Evolutionary conservation across 2,113 vertebrate species (phyloP), one percentile per base, ranked within the genome.

Genomic region (Morone chrysops): DNA sequence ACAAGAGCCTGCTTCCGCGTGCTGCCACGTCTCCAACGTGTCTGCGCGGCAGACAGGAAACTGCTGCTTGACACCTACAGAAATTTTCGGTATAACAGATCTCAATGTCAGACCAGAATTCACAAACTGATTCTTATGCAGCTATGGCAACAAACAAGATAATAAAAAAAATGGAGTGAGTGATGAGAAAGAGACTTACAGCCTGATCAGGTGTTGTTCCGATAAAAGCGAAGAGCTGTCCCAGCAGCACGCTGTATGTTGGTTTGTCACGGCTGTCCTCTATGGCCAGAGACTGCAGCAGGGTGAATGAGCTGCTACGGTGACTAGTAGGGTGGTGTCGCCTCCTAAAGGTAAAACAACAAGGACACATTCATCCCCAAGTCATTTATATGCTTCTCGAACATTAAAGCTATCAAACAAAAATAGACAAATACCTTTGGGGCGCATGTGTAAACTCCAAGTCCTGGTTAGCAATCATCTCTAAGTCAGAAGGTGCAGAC

Each of bases 401-500:
- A 31, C 2, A 47, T 40, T 31, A n/a, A 41, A 56, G 20, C 1
- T 41, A 31, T 69, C 8, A 70, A 65, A 62, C 3, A 14, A 25
- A 50, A 40, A 68, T 0, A 31, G 17, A 87, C 8, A 59, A 62
- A 77, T 92, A 99, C 98, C 98, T 97, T 90, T 97, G 97, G 31
- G 95, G 94, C 1, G 96, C 95, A 53, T 98, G 94, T 59, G 96
- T 96, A 89, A 99, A 99, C 92, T 99, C 98, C 50, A 99, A 80
- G 63, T 99, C 98, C 75, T 98, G 97, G 1, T 95, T 99, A 40
- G 97, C 98, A 5, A 99, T 99, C 98, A 99, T 99, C 91, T 99
- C 98, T 67, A 99, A 93, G 92, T 99, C 98, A 16, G 98, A 99
- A 0, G 98, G 98, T 2, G 98, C 98, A 0, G 98, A 99, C 98